These are phyloP conservation scores for Vipera ursinii DNA, from an alignment of 2,797 vertebrate genomes.

Conservation along the genomic window DNA sequence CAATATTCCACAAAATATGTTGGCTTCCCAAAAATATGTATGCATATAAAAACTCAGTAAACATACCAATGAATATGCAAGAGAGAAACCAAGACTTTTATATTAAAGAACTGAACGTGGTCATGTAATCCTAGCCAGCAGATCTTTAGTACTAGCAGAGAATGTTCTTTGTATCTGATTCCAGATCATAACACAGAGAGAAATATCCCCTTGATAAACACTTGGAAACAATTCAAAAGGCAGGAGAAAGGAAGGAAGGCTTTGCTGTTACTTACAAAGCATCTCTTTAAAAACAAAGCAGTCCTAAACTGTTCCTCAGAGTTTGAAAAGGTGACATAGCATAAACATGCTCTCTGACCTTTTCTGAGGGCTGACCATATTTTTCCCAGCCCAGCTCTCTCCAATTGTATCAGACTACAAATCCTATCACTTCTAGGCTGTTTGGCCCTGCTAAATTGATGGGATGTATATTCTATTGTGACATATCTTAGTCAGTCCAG, in stretches of 20 bases:
- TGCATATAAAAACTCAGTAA: neutral
- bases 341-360: neutral
- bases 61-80: neutral
- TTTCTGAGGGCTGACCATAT: neutral
- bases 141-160: neutral
- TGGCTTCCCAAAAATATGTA: neutral
- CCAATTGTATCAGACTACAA: neutral
- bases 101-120: neutral
- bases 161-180: neutral
- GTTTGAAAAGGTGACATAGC: neutral
- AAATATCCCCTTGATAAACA: neutral
- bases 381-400: neutral
- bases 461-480: neutral
- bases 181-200: neutral
- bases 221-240: neutral
- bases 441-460: neutral
- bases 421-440: neutral
- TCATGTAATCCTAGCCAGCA: neutral
- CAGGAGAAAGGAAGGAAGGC: neutral
- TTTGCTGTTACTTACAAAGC: neutral
- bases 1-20: neutral
- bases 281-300: neutral
- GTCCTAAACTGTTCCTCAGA: neutral
- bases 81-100: neutral
- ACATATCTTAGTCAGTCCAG: neutral